These are phyloP conservation scores for Scaptomyza parva DNA, from an alignment of 2,888 invertebrate species.

Conservation along the genomic window DNA sequence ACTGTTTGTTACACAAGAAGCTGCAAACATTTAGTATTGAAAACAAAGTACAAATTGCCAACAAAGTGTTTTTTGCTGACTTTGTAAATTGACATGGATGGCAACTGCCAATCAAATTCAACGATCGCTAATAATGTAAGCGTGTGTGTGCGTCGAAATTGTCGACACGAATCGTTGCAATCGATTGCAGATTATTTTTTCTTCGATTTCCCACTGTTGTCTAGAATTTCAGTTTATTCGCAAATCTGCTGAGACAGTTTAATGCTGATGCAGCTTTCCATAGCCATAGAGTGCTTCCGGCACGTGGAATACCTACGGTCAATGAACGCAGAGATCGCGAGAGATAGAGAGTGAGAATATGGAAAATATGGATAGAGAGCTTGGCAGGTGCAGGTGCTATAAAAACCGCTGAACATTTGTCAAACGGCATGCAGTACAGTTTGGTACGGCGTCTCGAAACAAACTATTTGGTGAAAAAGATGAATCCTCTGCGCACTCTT, in stretches of 20 bases:
- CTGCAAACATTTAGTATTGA: background rate
- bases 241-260: conserved; percentile 51
- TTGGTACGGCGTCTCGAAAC: conserved; percentile 53
- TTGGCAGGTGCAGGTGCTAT: conserved; percentile 45
- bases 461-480: conserved; percentile 35
- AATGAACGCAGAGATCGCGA: conserved; percentile 10
- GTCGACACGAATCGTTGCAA: conserved; percentile 24
- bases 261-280: conserved; percentile 8
- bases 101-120: conserved; percentile 8
- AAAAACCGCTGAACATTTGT: conserved; percentile 32
- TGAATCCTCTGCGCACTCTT: conserved; percentile 72
- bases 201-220: conserved; percentile 12
- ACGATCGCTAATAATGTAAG: conserved; percentile 33
- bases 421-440: conserved; percentile 61
- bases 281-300: conserved; percentile 33
- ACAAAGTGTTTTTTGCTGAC: conserved; percentile 34
- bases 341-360: background rate
- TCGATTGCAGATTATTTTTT: conserved; percentile 19
- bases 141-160: conserved; percentile 12
- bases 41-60: conserved; percentile 24
- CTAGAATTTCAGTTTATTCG: conserved; percentile 33
- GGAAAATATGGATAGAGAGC: background rate
- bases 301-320: conserved; percentile 38
- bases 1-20: conserved; percentile 19
- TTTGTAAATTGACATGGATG: background rate